Evolutionary conservation across 2,113 vertebrate species (phyloP).

Genomic region (Copsychus sechellarum): DNA sequence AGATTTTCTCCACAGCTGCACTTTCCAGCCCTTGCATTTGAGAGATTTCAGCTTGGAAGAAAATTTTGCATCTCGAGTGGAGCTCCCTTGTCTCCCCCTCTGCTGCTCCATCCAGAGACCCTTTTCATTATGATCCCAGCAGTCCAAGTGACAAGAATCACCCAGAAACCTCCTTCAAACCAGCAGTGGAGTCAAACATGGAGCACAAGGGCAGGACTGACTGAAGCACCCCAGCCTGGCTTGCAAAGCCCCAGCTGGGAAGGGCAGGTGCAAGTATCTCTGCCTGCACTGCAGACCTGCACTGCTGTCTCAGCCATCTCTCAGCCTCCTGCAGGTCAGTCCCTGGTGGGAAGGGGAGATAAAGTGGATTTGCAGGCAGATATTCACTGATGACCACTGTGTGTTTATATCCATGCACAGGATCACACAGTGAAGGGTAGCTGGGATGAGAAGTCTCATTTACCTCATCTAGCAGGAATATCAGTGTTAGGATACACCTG

Average conservation of each 20-base stretch:
- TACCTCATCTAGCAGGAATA: neutral
- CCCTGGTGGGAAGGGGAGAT: neutral
- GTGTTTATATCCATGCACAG: neutral
- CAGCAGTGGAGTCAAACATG: neutral
- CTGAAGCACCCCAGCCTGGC: neutral
- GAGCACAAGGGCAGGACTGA: neutral
- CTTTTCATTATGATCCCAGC: neutral
- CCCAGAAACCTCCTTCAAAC: neutral
- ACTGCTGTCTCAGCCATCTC: neutral
- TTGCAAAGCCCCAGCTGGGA: neutral
- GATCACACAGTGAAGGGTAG: neutral
- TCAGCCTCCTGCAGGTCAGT: neutral
- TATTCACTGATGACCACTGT: neutral
- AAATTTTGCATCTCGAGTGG: fast-evolving
- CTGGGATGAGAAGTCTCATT: neutral
- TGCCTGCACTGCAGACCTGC: neutral
- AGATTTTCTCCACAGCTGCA: neutral
- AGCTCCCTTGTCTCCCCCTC: neutral
- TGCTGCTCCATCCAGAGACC: neutral
- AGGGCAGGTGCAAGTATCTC: neutral
- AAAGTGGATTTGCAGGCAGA: neutral
- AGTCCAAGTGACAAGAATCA: neutral
- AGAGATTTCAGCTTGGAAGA: neutral
- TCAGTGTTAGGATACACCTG: neutral
- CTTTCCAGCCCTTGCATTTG: neutral